Evolutionary conservation across 2,888 invertebrate species (phyloP).

Genomic region (Chorisops tibialis): DNA sequence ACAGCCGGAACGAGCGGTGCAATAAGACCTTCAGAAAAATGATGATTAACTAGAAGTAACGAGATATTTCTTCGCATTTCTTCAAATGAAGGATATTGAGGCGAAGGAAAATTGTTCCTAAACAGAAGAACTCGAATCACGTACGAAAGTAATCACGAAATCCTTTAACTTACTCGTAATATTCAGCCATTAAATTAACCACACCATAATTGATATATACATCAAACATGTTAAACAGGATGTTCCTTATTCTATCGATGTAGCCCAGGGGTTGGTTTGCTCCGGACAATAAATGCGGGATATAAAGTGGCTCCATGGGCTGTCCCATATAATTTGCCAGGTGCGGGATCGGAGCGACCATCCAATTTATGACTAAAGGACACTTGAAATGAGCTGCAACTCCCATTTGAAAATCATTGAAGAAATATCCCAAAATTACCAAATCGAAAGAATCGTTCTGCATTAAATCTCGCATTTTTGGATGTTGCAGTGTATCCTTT

Average conservation of each 20-base stretch:
- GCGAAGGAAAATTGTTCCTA: slow-evolving; percentile 40
- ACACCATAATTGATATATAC: not conserved
- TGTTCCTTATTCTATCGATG: slow-evolving; percentile 37
- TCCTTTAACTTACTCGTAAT: slow-evolving; percentile 10
- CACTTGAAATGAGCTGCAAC: slow-evolving; percentile 45
- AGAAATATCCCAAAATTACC: slow-evolving; percentile 42
- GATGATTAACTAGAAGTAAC: slow-evolving; percentile 44
- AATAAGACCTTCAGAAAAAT: slow-evolving; percentile 46
- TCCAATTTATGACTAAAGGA: slow-evolving; percentile 41
- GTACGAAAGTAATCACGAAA: not conserved
- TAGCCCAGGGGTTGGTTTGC: slow-evolving; percentile 35
- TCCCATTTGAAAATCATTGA: slow-evolving; percentile 46
- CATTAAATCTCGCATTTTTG: slow-evolving; percentile 36
- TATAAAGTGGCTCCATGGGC: slow-evolving; percentile 40
- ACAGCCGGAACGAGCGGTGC: slow-evolving; percentile 45
- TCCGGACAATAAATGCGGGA: slow-evolving; percentile 37
- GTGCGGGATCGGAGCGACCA: slow-evolving; percentile 39
- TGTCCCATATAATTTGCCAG: slow-evolving; percentile 42
- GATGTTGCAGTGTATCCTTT: slow-evolving; percentile 32
- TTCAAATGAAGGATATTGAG: slow-evolving; percentile 39
- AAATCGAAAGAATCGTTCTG: slow-evolving; percentile 41
- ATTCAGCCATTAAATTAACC: not conserved
- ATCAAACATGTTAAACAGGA: slow-evolving; percentile 21
- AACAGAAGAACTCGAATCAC: slow-evolving; percentile 7
- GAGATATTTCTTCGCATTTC: slow-evolving; percentile 44